Percentiles rank a stretch among this genome's conserved stretches.
phyloP scores from a whole-genome alignment of 1,140 invertebrate species.

The Pseudoatta argentina region DNA sequence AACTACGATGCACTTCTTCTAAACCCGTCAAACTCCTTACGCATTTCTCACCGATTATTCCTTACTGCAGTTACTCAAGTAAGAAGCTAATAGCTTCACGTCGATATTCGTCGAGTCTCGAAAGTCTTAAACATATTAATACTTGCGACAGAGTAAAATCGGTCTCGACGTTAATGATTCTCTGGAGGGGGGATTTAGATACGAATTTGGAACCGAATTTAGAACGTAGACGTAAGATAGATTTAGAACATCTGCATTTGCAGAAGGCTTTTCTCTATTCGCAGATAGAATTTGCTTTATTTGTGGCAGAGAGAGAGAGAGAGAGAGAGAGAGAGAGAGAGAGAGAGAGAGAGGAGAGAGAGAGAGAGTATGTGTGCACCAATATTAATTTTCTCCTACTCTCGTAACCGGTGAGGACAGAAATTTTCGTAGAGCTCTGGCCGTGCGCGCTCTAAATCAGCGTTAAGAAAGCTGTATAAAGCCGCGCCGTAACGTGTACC shows the following conservation, averaged over 20 bases:
- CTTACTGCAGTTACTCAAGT: background rate
- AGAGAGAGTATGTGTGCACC: background rate
- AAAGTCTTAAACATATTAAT: background rate
- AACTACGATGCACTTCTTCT: constrained; percentile 27
- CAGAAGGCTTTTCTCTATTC: background rate
- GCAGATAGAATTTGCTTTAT: background rate
- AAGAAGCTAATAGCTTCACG: constrained; percentile 2
- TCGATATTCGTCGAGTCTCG: background rate
- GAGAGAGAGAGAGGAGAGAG: background rate
- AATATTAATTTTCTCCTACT: constrained; percentile 36
- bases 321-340: background rate
- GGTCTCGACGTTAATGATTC: background rate
- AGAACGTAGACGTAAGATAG: background rate
- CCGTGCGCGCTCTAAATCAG: constrained; percentile 41
- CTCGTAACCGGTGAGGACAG: constrained; percentile 23
- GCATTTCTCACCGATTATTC: constrained; percentile 21
- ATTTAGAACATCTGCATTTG: background rate
- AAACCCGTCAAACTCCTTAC: constrained; percentile 33
- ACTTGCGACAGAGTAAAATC: constrained; percentile 1
- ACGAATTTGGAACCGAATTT: background rate
- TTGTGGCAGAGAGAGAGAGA: background rate
- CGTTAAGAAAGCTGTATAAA: constrained; percentile 62
- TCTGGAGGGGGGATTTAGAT: background rate
- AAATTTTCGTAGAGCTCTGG: constrained; percentile 40
- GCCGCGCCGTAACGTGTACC: constrained; percentile 41